Evolutionary conservation across 2,797 vertebrate species (phyloP), one percentile per base, ranked within the genome.

Genomic region (Sternarchorhynchus goeldii): DNA sequence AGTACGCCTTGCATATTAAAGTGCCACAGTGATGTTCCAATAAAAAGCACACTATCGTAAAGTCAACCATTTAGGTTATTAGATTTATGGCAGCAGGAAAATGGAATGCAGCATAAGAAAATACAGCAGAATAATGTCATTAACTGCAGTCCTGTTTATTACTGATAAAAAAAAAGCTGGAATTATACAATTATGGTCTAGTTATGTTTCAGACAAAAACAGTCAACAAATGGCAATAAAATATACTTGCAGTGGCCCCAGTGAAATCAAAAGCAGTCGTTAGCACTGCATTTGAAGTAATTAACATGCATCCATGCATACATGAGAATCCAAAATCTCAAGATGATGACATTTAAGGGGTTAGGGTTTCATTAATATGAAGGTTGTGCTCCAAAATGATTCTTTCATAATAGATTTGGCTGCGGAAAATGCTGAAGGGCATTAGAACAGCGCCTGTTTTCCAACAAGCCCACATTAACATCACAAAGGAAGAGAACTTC

Each of bases 391-490:
- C 62, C 45, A 66, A 77, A 78, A 65, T 58, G 76, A 83, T 77
- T 75, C 53, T 39, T 63, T 77, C 45, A 71, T 32, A 73, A 78
- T 77, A 76, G 76, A 82, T 77, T 65, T 55, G 59, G 72, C 68
- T 34, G 34, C 45, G 50, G 67, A 80, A 75, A 39, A 34, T n/a
- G 55, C 71, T 76, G 69, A 84, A 81, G 69, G 81, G 73, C 78
- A 67, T 64, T 62, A 41, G 72, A 76, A 77, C 50, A n/a, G 14
- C 32, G 65, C 66, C 69, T 68, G 83, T 68, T 79, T 74, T 76
- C 58, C 67, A 68, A 84, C 69, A 76, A 83, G 83, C 62, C 60
- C 73, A n/a, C 76, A 86, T 88, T 86, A 82, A 79, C 84, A 86
- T 87, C 58, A 86, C 82, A 88, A 87, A 85, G 83, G 58, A 67